Evolutionary conservation across 2,113 vertebrate genomes (phyloP).

Genomic region (Empidonax traillii): DNA sequence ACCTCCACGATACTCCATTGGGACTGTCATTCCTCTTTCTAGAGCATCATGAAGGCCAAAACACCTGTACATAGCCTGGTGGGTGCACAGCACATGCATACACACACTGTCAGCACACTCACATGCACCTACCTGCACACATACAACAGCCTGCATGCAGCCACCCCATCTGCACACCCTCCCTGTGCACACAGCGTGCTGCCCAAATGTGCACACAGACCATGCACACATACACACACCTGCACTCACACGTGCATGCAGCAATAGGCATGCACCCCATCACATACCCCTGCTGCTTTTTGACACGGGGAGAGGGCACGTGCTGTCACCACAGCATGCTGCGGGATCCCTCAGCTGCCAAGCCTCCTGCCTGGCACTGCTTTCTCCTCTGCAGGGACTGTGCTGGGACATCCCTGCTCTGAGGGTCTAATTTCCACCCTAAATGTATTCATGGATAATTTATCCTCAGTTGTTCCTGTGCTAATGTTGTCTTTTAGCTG

Average conservation of each 20-base stretch:
- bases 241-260: neutral
- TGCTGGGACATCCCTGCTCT: neutral
- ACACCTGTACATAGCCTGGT: neutral
- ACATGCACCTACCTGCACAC: neutral
- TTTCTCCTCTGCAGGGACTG: neutral
- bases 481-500: constrained; percentile 62
- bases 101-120: neutral
- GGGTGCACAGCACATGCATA: neutral
- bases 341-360: neutral
- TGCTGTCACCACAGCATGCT: rapidly evolving
- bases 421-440: constrained; percentile 36
- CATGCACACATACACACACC: neutral
- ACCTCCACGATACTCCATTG: neutral
- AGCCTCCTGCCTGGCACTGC: neutral
- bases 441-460: constrained; percentile 54
- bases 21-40: neutral
- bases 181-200: neutral
- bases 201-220: rapidly evolving
- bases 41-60: neutral
- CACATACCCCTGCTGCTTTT: neutral
- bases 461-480: constrained; percentile 32
- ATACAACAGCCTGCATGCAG: neutral
- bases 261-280: rapidly evolving
- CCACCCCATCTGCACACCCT: neutral
- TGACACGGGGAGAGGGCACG: neutral